phyloP scores from a whole-genome alignment of 2,113 vertebrate genomes.

The Lophius piscatorius region DNA sequence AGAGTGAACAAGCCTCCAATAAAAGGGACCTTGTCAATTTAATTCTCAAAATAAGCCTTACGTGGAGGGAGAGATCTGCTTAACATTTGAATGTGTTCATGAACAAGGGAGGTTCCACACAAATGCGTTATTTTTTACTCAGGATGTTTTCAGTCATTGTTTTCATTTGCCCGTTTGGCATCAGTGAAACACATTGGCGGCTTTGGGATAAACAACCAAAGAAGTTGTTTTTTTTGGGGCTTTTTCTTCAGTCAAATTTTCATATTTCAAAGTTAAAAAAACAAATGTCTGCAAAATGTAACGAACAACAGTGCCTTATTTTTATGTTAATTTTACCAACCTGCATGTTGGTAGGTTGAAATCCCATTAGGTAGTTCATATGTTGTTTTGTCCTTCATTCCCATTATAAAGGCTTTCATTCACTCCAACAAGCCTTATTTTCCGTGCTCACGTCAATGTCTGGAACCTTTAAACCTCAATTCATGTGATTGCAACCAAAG shows the following conservation, averaged over 20 bases:
- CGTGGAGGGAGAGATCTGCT: background rate
- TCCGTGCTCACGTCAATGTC: background rate
- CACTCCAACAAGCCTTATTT: background rate
- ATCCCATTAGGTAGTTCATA: background rate
- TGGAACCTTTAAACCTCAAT: background rate
- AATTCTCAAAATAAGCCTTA: background rate
- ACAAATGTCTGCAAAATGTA: constrained; percentile 19
- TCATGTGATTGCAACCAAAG: background rate
- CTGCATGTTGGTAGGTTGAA: background rate
- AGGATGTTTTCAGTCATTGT: constrained; percentile 21
- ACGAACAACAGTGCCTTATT: constrained; percentile 57
- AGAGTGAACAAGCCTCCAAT: background rate
- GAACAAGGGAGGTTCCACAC: background rate
- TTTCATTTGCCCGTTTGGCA: background rate
- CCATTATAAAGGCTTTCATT: background rate
- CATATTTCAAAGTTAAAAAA: background rate
- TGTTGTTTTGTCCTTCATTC: background rate
- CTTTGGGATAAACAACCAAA: constrained; percentile 39
- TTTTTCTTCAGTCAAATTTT: background rate
- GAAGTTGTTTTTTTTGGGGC: no score
- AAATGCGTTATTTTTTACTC: background rate
- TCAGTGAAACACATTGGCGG: constrained; percentile 22
- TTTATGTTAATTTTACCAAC: constrained; percentile 1
- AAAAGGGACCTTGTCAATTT: constrained; percentile 33
- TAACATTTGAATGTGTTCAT: background rate